Evolutionary conservation across 2,113 vertebrate genomes (phyloP), one percentile per base, ranked within the genome.

Genomic region (Cyphomyrus discorhynchus): DNA sequence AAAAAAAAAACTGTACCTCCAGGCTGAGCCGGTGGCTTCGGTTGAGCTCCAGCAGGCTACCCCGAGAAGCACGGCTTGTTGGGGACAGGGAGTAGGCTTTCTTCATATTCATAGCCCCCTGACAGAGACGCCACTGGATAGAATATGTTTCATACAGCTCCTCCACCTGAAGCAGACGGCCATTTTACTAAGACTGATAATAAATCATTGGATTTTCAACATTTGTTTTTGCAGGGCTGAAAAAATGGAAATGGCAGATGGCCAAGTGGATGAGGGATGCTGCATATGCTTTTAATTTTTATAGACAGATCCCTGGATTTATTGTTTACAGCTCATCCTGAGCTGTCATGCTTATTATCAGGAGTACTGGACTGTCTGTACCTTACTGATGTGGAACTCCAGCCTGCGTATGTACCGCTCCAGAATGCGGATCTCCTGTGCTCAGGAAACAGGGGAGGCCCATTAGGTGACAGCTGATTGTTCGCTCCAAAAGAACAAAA

Each of bases 381-480:
- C 98, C 97, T 98, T 99, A 93, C 98, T 99, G 89, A 98, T 97
- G 91, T 99, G 98, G 91, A 99, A 99, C 89, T 99, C 98, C 92
- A 99, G 10, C 91, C 98, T 97, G 45, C 97, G 95, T 39, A 99
- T 96, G 93, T 97, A 96, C 90, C 98, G 96, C 92, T 99, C 98
- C 94, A 97, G 95, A 0, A 95, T 95, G 91, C 97, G 95, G 2
- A 97, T 98, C 96, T 99, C 98, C 98, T 99, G 95, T 92, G 47
- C 85, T 85, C 46, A 5, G 42, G 49, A 88, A 86, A 53, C 88
- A 88, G 58, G 82, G 39, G 56, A 24, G 9, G 86, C 56, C 9
- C 53, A n/a, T 89, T 91, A 82, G 9, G 39, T 39, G 31, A 49
- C 17, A n/a, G 70, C 24, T 17, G 24, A 31, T 21, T 21, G 45